These are phyloP conservation scores for Astyanax mexicanus DNA, from an alignment of 2,797 vertebrate species.

Conservation along the genomic window DNA sequence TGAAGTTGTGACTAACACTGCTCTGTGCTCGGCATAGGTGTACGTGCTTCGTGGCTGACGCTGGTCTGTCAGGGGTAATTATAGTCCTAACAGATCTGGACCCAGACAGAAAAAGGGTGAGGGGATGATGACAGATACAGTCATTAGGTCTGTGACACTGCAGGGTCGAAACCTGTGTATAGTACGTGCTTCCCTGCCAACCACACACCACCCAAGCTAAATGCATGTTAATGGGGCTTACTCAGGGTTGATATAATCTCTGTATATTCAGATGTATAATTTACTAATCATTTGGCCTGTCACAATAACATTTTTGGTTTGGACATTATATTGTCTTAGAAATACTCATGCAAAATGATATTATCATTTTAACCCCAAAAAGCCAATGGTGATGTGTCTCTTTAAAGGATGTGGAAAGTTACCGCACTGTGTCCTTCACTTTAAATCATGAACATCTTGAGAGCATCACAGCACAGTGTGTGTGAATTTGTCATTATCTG, in stretches of 20 bases:
- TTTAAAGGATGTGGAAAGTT: no score
- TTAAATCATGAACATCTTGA: no score
- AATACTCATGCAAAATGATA: no score
- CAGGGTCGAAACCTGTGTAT: constrained; percentile 44
- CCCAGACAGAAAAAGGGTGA: constrained; percentile 17
- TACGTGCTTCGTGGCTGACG: background rate
- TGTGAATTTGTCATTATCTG: no score
- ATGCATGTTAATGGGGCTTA: background rate
- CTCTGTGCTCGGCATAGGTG: constrained; percentile 28
- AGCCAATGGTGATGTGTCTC: no score
- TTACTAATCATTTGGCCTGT: no score
- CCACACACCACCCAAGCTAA: background rate
- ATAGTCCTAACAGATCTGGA: constrained; percentile 25
- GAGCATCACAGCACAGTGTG: no score
- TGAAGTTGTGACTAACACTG: constrained; percentile 23
- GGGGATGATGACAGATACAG: constrained; percentile 34
- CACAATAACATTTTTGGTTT: no score
- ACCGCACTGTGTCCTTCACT: no score
- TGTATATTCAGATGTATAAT: no score
- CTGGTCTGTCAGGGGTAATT: constrained; percentile 14
- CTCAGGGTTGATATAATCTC: background rate
- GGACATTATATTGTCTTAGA: no score
- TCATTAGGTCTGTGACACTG: constrained; percentile 22
- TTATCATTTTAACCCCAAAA: no score
- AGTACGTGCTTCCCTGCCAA: constrained; percentile 49